phyloP scores from a whole-genome alignment of 2,888 invertebrate genomes.

The Didymodactylos carnosus region DNA sequence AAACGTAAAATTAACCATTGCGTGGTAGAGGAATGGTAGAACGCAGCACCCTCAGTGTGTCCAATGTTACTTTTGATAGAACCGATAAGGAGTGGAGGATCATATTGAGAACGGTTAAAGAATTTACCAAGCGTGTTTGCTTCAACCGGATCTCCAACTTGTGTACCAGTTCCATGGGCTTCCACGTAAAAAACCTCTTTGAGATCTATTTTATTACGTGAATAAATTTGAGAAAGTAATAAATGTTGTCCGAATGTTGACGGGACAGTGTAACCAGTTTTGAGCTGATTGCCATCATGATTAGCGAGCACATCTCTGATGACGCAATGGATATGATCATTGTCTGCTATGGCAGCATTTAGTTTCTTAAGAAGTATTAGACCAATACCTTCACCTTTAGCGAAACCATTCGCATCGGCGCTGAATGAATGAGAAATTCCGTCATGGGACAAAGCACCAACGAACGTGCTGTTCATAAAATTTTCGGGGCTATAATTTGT shows the following conservation, averaged over 20 bases:
- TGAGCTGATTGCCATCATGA: conserved; percentile 20
- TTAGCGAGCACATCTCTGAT: conserved; percentile 17
- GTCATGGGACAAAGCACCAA: conserved; percentile 16
- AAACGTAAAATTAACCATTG: too few relatives aligned
- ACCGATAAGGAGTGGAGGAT: conserved; percentile 17
- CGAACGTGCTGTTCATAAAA: neutral
- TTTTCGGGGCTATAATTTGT: neutral
- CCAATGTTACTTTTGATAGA: conserved; percentile 24
- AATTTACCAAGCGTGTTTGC: conserved; percentile 15
- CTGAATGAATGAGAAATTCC: conserved; percentile 20
- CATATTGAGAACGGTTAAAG: neutral
- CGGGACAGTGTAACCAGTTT: conserved; percentile 20
- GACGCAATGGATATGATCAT: conserved; percentile 18
- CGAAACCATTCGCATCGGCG: conserved; percentile 18
- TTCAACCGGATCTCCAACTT: conserved; percentile 20
- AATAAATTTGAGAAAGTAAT: conserved; percentile 17
- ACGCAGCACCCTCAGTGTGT: conserved; percentile 21
- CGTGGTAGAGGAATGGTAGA: too few relatives aligned
- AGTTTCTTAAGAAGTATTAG: conserved; percentile 19
- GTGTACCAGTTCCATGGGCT: conserved; percentile 21
- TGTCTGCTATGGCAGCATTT: conserved; percentile 17
- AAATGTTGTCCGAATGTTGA: conserved; percentile 18
- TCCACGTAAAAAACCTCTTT: conserved; percentile 18
- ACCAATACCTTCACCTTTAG: conserved; percentile 20
- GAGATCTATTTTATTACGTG: conserved; percentile 13